phyloP scores from a whole-genome alignment of 1,140 invertebrate species.

The Artemia franciscana region DNA sequence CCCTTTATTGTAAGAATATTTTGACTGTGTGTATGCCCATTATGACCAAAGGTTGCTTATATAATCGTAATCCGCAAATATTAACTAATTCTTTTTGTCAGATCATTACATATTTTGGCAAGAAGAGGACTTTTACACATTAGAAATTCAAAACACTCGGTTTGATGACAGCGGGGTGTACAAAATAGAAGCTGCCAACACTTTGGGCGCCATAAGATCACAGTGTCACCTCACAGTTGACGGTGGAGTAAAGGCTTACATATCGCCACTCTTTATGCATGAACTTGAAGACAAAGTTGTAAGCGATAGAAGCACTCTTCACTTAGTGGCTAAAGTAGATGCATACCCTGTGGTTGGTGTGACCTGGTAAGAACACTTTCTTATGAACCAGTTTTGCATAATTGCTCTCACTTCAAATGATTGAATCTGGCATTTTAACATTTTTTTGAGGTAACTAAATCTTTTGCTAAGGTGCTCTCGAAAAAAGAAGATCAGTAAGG shows the following conservation, averaged over 20 bases:
- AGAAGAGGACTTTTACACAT: slow-evolving; percentile 47
- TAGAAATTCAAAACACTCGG: slow-evolving; percentile 51
- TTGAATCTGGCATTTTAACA: too few species aligned
- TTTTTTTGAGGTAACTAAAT: too few species aligned
- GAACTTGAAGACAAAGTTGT: slow-evolving; percentile 29
- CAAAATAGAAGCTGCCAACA: slow-evolving; percentile 49
- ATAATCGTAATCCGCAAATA: too few species aligned
- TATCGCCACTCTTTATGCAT: slow-evolving; percentile 45
- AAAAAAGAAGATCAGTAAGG: too few species aligned
- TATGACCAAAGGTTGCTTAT: too few species aligned
- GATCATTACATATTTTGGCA: slow-evolving; percentile 32
- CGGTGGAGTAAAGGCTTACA: slow-evolving; percentile 52
- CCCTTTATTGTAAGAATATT: too few species aligned
- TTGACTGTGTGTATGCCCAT: too few species aligned
- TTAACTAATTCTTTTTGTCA: slow-evolving; percentile 3
- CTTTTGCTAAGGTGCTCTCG: too few species aligned
- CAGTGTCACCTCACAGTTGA: slow-evolving; percentile 55
- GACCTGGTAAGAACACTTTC: slow-evolving; percentile 48
- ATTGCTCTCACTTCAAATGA: too few species aligned
- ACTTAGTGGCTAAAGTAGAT: slow-evolving; percentile 42
- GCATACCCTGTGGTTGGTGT: slow-evolving; percentile 56
- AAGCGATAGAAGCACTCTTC: slow-evolving; percentile 33
- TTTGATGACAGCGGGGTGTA: slow-evolving; percentile 62
- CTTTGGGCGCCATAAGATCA: slow-evolving; percentile 57
- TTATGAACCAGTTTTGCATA: too few species aligned